Evolutionary conservation across 2,888 invertebrate genomes (phyloP).

Genomic region (Drosophila mimetica): DNA sequence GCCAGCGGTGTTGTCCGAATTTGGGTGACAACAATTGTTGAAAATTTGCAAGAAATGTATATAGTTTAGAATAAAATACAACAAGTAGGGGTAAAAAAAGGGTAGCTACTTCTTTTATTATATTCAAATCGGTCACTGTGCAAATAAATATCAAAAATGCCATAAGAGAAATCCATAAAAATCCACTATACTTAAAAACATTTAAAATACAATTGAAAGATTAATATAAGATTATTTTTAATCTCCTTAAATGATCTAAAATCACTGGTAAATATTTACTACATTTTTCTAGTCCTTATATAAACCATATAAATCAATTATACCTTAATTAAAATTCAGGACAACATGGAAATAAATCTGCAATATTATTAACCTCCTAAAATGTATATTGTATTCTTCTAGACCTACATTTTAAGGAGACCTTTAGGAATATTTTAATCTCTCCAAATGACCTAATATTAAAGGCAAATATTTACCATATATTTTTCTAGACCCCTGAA

Average conservation of each 20-base stretch:
- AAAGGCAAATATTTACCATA: background rate
- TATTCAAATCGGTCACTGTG: background rate
- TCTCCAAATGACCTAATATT: background rate
- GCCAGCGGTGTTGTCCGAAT: conserved; percentile 4
- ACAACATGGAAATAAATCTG: too few species aligned
- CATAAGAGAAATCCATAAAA: background rate
- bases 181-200: background rate
- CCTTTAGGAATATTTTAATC: too few species aligned
- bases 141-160: background rate
- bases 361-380: too few species aligned
- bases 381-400: too few species aligned
- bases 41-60: conserved; percentile 1
- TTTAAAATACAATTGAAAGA: background rate
- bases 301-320: too few species aligned
- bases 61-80: background rate
- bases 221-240: too few species aligned
- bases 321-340: too few species aligned
- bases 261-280: background rate
- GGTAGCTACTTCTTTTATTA: background rate
- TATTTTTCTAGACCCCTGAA: background rate
- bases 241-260: background rate
- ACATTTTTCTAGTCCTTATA: background rate
- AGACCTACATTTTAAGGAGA: too few species aligned
- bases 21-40: conserved; percentile 9
- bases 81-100: background rate